Evolutionary conservation across 2,797 vertebrate species (phyloP), one percentile per base, ranked within the genome.

Genomic region (Aplochiton taeniatus): DNA sequence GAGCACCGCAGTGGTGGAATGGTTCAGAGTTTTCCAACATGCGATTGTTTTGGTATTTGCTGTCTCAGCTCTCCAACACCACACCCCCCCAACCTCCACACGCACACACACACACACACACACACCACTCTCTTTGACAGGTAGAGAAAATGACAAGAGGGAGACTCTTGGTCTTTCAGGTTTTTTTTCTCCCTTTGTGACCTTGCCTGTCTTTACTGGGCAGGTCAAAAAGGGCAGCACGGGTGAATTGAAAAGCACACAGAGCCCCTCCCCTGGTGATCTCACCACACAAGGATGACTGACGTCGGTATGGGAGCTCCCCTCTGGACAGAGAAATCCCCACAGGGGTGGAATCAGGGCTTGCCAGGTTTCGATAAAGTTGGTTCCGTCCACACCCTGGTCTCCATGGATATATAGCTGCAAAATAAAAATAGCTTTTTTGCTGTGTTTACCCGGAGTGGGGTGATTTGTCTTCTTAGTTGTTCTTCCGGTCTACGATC

Each of bases 331-430:
- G 67, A 77, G 74, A 81, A 85, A 83, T 89, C 83, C 86, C 85
- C 42, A 65, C 73, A 75, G 85, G 80, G 85, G 84, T 87, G 81
- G 84, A 77, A 88, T 85, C 81, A 77, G 74, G 76, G 75, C 87
- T 82, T 91, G 90, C 87, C 87, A 88, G 88, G 91, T 90, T 92
- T 93, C 83, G 81, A 88, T 90, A 86, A 74, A 87, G 85, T 70
- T 88, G 78, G 83, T 83, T 90, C 73, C 85, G 76, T 88, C 90
- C 82, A 81, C 91, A 87, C 91, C 91, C 82, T 51, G 70, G 83
- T 92, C 85, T 91, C 90, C 87, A 90, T 87, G 80, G 90, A 89
- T 84, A 85, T 81, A 42, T 54, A 66, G 84, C 81, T 90, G 87
- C 90, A 85, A 89, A 91, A 90, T 91, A 90, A 87, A 89, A 88